A percentile compares a stretch with the other conserved stretches of the same genome.
Conservation (phyloP, 2,797 vertebrate genomes). For the Rhabdophis nuchalis region DNA sequence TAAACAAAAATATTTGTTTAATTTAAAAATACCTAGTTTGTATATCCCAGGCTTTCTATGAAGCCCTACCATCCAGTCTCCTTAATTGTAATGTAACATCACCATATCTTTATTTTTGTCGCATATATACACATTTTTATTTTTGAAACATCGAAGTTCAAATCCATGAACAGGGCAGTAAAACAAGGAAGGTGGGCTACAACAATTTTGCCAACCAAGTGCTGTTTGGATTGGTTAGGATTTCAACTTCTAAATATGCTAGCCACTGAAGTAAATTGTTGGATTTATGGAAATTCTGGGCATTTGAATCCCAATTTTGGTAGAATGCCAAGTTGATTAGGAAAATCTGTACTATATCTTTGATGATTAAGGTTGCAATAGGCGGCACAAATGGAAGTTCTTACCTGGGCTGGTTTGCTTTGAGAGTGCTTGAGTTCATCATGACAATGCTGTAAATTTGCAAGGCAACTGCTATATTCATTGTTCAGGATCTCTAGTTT, state of each 20-base stretch:
- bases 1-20: neutral
- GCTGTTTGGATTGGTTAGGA: neutral
- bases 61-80: neutral
- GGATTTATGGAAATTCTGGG: neutral
- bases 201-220: neutral
- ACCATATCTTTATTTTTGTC: neutral
- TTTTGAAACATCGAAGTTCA: neutral
- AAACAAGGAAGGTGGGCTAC: rapidly evolving
- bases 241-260: neutral
- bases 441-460: slow-evolving; percentile 80
- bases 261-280: neutral
- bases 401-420: slow-evolving; percentile 58
- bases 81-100: neutral
- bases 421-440: slow-evolving; percentile 77
- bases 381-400: neutral
- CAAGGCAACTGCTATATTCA: slow-evolving; percentile 81
- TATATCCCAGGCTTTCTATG: neutral
- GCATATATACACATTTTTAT: neutral
- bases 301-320: neutral
- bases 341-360: neutral
- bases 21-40: neutral
- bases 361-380: neutral
- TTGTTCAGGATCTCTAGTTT: slow-evolving; percentile 80
- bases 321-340: neutral
- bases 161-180: neutral